Evolutionary conservation across 2,888 invertebrate species (phyloP).

Genomic region (Meganola albula): DNA sequence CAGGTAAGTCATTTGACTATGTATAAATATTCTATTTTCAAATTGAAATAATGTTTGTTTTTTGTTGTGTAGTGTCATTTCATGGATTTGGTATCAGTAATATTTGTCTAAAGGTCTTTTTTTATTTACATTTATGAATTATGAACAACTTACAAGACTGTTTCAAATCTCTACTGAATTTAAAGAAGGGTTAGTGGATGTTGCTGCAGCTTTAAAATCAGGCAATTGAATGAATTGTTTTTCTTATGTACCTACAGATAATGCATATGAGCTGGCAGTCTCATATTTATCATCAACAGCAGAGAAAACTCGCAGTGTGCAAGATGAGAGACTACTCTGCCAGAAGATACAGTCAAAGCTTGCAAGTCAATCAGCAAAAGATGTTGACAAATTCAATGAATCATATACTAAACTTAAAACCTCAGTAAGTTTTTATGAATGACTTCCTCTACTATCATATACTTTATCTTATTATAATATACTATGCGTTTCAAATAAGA

Average conservation of each 20-base stretch:
- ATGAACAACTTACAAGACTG: constrained; percentile 52
- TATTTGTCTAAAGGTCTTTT: too few relatives aligned
- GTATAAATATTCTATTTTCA: constrained; percentile 47
- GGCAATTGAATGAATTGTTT: too few relatives aligned
- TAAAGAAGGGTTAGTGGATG: constrained; percentile 27
- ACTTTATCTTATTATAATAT: too few relatives aligned
- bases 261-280: constrained; percentile 65
- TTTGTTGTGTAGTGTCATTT: too few relatives aligned
- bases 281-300: constrained; percentile 61
- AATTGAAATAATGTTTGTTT: too few relatives aligned
- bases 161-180: constrained; percentile 34
- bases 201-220: neutral
- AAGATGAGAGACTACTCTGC: constrained; percentile 61
- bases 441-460: too few relatives aligned
- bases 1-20: too few relatives aligned
- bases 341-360: constrained; percentile 61
- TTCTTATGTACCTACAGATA: constrained; percentile 40
- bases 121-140: too few relatives aligned
- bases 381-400: constrained; percentile 69
- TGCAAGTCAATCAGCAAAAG: constrained; percentile 42
- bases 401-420: constrained; percentile 62
- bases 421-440: constrained; percentile 64
- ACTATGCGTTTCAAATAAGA: too few relatives aligned
- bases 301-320: constrained; percentile 41
- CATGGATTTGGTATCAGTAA: too few relatives aligned